These are phyloP conservation scores for Megastigmus dorsalis DNA, from an alignment of 2,888 invertebrate species.

Conservation along the genomic window DNA sequence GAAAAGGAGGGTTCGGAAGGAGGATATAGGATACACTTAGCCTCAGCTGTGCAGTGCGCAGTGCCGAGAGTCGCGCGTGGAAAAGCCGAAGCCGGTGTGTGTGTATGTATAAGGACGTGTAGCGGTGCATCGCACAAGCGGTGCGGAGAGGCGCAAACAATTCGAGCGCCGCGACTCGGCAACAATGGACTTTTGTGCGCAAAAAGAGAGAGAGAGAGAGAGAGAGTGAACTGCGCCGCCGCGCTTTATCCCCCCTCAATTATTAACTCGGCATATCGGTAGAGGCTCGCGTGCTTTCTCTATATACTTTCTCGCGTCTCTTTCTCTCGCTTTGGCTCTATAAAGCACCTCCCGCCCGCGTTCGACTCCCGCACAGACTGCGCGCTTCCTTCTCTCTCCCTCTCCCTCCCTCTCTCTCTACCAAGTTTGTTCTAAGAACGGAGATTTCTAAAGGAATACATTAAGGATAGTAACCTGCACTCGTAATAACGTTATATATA, in stretches of 20 bases:
- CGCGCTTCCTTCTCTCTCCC: conserved; percentile 47
- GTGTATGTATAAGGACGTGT: no score
- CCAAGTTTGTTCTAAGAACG: conserved; percentile 60
- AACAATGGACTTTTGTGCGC: conserved; percentile 64
- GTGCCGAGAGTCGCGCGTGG: neutral
- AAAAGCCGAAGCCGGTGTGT: conserved; percentile 5
- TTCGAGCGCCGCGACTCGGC: conserved; percentile 56
- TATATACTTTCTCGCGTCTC: conserved; percentile 45
- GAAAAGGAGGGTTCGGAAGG: neutral
- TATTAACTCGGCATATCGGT: conserved; percentile 62
- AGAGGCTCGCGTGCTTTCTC: conserved; percentile 38
- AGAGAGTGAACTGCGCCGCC: no score
- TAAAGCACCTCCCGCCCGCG: neutral
- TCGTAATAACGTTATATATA: conserved; percentile 30
- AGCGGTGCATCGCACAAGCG: no score
- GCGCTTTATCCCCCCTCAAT: conserved; percentile 51
- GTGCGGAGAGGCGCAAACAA: conserved; percentile 61
- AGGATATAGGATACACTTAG: no score
- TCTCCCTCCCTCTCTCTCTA: conserved; percentile 49
- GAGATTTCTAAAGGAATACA: conserved; percentile 62
- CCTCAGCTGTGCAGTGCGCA: no score
- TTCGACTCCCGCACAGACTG: neutral
- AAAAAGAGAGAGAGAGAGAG: no score
- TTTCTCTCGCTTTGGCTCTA: conserved; percentile 53
- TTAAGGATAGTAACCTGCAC: conserved; percentile 56